These are phyloP conservation scores for Elysia crispata DNA, from an alignment of 2,888 invertebrate species.

Conservation along the genomic window DNA sequence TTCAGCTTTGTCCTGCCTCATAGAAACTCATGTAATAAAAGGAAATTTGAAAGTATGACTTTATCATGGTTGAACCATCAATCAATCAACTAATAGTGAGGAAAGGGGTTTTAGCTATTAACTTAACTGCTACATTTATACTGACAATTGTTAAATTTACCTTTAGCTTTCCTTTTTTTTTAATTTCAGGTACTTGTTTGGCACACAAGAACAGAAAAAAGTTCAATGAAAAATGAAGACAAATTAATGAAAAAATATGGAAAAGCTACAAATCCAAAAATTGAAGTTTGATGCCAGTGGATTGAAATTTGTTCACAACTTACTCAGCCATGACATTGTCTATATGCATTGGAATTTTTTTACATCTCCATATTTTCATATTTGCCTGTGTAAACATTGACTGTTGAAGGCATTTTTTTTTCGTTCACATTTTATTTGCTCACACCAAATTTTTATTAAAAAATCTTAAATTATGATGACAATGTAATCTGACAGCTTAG, in stretches of 20 bases:
- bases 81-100: no score
- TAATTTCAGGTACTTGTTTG: slow-evolving; percentile 91
- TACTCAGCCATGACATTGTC: no score
- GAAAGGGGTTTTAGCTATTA: not conserved
- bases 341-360: no score
- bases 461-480: no score
- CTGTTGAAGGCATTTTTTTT: no score
- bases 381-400: no score
- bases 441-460: no score
- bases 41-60: not conserved
- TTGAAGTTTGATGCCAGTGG: slow-evolving; percentile 69
- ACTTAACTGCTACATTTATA: not conserved
- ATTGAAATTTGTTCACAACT: no score
- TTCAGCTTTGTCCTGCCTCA: not conserved
- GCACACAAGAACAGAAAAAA: slow-evolving; percentile 97
- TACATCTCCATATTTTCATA: no score
- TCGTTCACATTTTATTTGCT: no score
- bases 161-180: slow-evolving; percentile 10
- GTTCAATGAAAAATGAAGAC: slow-evolving; percentile 85
- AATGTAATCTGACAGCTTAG: no score
- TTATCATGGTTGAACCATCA: no score
- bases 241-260: slow-evolving; percentile 59
- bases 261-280: slow-evolving; percentile 77
- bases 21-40: not conserved
- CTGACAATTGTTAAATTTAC: not conserved